Evolutionary conservation across 2,113 vertebrate genomes (phyloP).

Genomic region (Sylvia atricapilla): DNA sequence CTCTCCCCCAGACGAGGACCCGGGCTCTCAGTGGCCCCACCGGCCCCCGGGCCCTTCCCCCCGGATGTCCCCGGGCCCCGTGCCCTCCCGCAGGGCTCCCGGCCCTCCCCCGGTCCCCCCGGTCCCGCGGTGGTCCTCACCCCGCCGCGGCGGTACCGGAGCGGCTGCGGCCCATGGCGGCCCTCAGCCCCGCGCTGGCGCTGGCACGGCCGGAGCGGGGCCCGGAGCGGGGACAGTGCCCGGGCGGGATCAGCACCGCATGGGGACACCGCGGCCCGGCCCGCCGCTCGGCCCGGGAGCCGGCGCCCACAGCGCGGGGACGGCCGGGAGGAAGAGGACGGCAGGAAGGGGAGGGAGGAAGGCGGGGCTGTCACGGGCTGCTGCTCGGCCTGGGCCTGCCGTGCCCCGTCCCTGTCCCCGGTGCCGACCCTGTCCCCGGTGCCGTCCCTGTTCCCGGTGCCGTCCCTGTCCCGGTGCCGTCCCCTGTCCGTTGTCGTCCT

Average conservation of each 20-base stretch:
- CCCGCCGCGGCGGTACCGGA: constrained; percentile 29
- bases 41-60: not conserved
- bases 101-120: too few relatives aligned
- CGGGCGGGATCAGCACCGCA: not conserved
- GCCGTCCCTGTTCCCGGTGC: too few relatives aligned
- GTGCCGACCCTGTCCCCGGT: too few relatives aligned
- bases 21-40: not conserved
- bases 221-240: not conserved
- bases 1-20: not conserved
- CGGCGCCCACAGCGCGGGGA: not conserved
- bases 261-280: accelerated
- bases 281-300: not conserved
- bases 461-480: too few relatives aligned
- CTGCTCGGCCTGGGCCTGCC: too few relatives aligned
- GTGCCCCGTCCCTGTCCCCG: too few relatives aligned
- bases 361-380: not conserved
- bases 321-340: not conserved
- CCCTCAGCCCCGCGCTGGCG: not conserved
- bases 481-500: too few relatives aligned
- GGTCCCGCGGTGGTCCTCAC: not conserved
- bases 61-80: not conserved
- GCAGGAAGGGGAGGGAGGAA: not conserved
- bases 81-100: too few relatives aligned
- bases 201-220: not conserved
- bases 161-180: constrained; percentile 20